Base-by-base conservation (phyloP, 2,888 invertebrate species). In the Nemotelus pantherinus region DNA sequence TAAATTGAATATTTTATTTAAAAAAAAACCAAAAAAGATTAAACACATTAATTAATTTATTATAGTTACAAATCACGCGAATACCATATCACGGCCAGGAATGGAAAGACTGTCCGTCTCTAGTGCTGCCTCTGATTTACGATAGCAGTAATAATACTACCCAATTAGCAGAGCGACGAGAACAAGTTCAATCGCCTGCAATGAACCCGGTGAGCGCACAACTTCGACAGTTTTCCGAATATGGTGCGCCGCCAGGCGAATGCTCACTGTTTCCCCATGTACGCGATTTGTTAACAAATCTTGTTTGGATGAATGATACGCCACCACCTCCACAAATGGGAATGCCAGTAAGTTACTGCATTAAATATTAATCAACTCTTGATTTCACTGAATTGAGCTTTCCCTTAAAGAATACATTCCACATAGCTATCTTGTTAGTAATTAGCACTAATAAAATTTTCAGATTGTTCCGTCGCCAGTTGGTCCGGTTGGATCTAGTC, bases 201-300 rank as follows among this genome's bases (percentile, higher is more conserved):
- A 89, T 90, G 81, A 89, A 90, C 4, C 91, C 92, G 0, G 92
- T 92, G 0, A 91, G 90, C 77, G 87, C 90, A 41, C 89, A 92
- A 78, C 87, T 93, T 10, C 91, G 93, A 82, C 88, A 91, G 70
- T 95, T 94, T 85, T 91, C 92, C 76, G 95, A 95, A 83, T 94
- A 92, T 85, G 91, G 91, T 81, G 90, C 88, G 4, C 88, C 89
- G 90, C 96, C 88, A 93, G 94, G 89, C 89, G 96, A 97, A 84
- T 97, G 97, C 86, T 95, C 96, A 25, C 90, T 98, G 76, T 97
- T 94, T 87, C 96, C 97, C 48, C 96, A 97, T 41, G 93, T 98
- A 68, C 90, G 96, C 80, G 97, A 98, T 88, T 88, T 98, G 77
- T 88, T 98, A 76, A 91, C 93, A 57, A 96, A 95, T 89, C 90